Percentiles rank a stretch among this genome's conserved stretches.
Evolutionary conservation across 2,113 vertebrate species (phyloP).

Genomic region (Poeciliopsis occidentalis): DNA sequence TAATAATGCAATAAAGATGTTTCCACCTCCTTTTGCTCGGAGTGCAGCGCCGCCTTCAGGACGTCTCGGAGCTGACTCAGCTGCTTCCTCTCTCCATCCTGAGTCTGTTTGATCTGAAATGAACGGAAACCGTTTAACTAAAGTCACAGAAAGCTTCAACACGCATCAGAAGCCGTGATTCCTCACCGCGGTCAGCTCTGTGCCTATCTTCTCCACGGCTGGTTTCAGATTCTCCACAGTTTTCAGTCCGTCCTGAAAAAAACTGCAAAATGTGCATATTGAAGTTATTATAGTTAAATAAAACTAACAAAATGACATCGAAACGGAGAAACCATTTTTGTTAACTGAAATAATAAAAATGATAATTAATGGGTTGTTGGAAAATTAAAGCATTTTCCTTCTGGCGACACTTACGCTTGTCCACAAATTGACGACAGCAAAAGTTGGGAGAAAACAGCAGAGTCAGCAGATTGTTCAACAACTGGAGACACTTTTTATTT

Average conservation of each 20-base stretch:
- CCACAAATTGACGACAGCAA: no score
- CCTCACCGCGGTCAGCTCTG: slow-evolving; percentile 89
- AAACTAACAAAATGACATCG: no score
- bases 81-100: slow-evolving; percentile 94
- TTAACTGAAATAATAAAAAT: no score
- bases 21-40: slow-evolving; percentile 93
- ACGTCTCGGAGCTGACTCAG: slow-evolving; percentile 89
- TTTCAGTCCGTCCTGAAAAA: slow-evolving; percentile 97
- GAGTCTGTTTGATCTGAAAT: slow-evolving; percentile 83
- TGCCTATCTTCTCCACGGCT: slow-evolving; percentile 88
- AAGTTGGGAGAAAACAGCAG: no score
- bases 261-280: slow-evolving; percentile 75
- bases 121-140: neutral
- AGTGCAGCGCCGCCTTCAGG: slow-evolving; percentile 91
- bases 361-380: no score
- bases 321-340: no score
- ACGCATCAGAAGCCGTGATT: neutral
- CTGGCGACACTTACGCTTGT: no score
- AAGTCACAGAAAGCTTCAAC: no score
- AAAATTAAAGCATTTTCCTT: no score
- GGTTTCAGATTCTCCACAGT: slow-evolving; percentile 92
- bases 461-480: no score
- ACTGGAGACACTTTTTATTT: no score
- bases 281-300: no score
- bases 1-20: neutral